These are phyloP conservation scores for Phaenicophaeus curvirostris DNA, from an alignment of 2,797 vertebrate species.

Conservation along the genomic window DNA sequence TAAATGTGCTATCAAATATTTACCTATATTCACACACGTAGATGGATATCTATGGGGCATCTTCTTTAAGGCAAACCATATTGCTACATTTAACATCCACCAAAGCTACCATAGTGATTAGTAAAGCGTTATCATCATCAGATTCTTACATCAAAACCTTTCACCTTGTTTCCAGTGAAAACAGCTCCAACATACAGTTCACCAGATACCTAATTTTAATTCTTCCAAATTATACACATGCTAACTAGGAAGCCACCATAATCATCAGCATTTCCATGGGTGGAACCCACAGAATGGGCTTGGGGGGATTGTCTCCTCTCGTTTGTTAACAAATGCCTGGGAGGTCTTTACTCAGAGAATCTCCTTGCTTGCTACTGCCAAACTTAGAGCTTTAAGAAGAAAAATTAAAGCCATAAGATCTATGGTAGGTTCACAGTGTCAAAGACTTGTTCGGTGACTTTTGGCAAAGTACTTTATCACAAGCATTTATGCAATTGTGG, in stretches of 20 bases:
- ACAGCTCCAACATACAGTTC: neutral
- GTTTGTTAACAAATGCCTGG: neutral
- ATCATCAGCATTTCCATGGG: neutral
- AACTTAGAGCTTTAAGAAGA: neutral
- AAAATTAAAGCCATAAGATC: neutral
- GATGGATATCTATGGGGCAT: neutral
- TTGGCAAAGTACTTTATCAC: neutral
- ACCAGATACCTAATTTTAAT: neutral
- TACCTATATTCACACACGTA: accelerated
- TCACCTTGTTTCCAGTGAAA: neutral
- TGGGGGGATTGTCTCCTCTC: neutral
- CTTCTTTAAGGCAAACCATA: neutral
- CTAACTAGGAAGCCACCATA: neutral
- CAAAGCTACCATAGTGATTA: neutral
- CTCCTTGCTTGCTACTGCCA: neutral
- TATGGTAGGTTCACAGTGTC: neutral
- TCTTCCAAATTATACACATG: neutral
- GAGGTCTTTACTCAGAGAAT: neutral
- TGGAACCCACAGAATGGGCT: neutral
- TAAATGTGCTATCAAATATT: neutral
- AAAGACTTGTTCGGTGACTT: neutral
- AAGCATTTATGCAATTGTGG: neutral
- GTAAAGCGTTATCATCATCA: neutral
- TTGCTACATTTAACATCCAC: neutral
- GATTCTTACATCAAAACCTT: neutral